Conservation (phyloP, 92 coral and sea anemone genomes). For the Phenganax stokvisi region DNA sequence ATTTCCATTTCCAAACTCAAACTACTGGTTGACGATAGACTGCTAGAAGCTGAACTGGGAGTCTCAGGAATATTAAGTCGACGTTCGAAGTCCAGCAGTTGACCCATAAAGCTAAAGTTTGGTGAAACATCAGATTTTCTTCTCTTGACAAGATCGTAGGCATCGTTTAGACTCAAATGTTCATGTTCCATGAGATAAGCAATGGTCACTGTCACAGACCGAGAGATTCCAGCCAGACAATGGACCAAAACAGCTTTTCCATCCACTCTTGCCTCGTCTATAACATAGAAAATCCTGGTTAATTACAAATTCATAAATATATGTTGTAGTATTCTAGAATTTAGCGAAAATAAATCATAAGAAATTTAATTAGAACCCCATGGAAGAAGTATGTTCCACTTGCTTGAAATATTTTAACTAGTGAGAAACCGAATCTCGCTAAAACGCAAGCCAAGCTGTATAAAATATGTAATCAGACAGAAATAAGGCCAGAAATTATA, state of each 20-base stretch:
- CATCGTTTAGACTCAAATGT: slow-evolving; percentile 76
- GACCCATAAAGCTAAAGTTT: slow-evolving; percentile 98
- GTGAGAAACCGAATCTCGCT: too few species aligned
- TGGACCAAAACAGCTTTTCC: slow-evolving; percentile 83
- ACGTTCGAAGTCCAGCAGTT: slow-evolving; percentile 83
- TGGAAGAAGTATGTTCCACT: too few species aligned
- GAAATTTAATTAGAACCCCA: neutral
- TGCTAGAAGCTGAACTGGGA: slow-evolving; percentile 73
- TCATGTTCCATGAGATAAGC: slow-evolving; percentile 85
- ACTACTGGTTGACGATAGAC: slow-evolving; percentile 73
- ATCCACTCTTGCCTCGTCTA: slow-evolving; percentile 83
- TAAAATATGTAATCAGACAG: too few species aligned
- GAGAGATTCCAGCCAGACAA: slow-evolving; percentile 90
- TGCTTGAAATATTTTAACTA: too few species aligned
- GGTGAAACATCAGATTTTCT: slow-evolving; percentile 95
- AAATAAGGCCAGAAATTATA: too few species aligned
- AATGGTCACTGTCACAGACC: slow-evolving; percentile 89
- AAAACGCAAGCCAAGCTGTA: too few species aligned
- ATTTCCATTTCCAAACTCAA: slow-evolving; percentile 59
- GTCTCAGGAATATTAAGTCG: slow-evolving; percentile 62
- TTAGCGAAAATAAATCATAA: neutral
- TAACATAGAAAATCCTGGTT: slow-evolving; percentile 25
- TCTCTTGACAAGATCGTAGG: slow-evolving; percentile 94
- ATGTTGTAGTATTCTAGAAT: neutral
- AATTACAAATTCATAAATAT: neutral